Percentiles rank a stretch among this genome's conserved stretches.
Conservation (phyloP, 2,888 invertebrate species). For the Stenolophus ochropezus region DNA sequence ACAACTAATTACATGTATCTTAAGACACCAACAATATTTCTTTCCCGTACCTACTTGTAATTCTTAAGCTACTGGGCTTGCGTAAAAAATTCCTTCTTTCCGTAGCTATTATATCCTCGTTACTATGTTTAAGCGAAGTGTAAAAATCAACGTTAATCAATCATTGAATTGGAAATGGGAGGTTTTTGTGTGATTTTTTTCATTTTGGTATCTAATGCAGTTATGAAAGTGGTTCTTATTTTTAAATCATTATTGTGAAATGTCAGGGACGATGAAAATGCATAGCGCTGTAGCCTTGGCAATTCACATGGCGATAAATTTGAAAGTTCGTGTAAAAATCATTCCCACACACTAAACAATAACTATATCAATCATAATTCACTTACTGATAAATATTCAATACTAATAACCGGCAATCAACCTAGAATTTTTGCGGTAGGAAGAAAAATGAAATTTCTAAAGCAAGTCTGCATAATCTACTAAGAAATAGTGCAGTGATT, state of each 20-base stretch:
- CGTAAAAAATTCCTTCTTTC: conserved; percentile 10
- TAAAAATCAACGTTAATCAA: conserved; percentile 26
- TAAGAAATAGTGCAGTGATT: no score
- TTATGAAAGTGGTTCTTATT: conserved; percentile 53
- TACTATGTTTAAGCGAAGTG: conserved; percentile 13
- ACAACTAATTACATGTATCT: conserved; percentile 38
- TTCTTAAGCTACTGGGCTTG: conserved; percentile 38
- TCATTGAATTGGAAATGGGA: conserved; percentile 39
- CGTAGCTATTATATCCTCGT: conserved; percentile 29
- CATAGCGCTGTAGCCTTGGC: conserved; percentile 45
- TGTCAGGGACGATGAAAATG: conserved; percentile 52
- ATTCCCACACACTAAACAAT: conserved; percentile 41
- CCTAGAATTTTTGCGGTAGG: not conserved
- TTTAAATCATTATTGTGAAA: conserved; percentile 50
- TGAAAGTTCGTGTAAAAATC: conserved; percentile 51
- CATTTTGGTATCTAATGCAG: conserved; percentile 48
- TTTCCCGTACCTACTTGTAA: not conserved
- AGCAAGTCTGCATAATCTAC: no score
- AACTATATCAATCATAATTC: conserved; percentile 46
- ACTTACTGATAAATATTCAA: conserved; percentile 23
- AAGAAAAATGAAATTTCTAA: not conserved
- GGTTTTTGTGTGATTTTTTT: conserved; percentile 36
- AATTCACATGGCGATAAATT: conserved; percentile 46
- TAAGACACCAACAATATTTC: conserved; percentile 38
- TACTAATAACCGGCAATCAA: not conserved